These are phyloP conservation scores for Cheilosia vernalis DNA, from an alignment of 2,888 invertebrate genomes.

Conservation along the genomic window DNA sequence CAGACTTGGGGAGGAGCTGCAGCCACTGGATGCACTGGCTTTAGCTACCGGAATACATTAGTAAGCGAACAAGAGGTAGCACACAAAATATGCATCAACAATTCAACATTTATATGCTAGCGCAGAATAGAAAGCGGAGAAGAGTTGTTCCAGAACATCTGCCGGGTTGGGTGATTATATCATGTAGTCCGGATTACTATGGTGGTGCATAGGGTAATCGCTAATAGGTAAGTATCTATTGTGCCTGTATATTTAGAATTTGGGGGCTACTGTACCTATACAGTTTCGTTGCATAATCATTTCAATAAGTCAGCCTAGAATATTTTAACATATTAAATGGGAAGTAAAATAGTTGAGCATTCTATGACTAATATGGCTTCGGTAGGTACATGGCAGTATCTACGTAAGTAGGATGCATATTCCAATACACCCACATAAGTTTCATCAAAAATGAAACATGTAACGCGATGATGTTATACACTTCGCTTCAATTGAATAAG, in stretches of 20 bases:
- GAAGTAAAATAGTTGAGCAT: no score
- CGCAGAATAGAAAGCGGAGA: constrained; percentile 13
- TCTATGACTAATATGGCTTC: no score
- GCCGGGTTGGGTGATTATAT: not conserved
- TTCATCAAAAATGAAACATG: no score
- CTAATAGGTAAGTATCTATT: not conserved
- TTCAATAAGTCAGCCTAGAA: constrained; percentile 18
- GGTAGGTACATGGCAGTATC: no score
- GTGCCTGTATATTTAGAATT: no score
- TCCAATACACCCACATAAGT: no score
- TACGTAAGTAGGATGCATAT: no score
- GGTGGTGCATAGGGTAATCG: not conserved
- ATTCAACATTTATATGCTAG: constrained; percentile 29
- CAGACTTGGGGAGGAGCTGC: not conserved
- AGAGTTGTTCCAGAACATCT: not conserved
- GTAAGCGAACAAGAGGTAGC: not conserved
- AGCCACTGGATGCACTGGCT: not conserved
- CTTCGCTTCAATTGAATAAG: no score
- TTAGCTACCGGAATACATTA: not conserved
- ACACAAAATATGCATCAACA: constrained; percentile 28
- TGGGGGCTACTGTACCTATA: no score
- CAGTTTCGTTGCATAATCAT: constrained; percentile 38
- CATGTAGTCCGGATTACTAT: not conserved
- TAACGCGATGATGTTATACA: no score
- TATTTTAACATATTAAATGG: no score